Conservation (phyloP, 2,888 invertebrate species). For the Trichacis sp. region DNA sequence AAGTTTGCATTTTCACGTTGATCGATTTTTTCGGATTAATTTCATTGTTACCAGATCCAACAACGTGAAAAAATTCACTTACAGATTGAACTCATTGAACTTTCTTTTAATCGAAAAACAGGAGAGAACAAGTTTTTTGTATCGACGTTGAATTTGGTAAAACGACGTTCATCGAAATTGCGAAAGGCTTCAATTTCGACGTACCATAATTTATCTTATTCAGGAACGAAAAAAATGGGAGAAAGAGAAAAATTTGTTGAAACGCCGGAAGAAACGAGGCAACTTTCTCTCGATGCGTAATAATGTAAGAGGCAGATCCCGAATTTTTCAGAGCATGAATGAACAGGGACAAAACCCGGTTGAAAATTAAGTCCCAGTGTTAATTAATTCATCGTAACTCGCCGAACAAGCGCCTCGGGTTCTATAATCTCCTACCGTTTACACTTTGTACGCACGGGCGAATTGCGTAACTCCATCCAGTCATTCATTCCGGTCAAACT, state of each 20-base stretch:
- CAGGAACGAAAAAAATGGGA: background rate
- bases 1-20: too few species aligned
- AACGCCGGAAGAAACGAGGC: background rate
- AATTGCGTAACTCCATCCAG: background rate
- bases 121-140: too few species aligned
- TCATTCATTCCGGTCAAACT: background rate
- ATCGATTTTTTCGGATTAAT: too few species aligned
- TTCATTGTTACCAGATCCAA: too few species aligned
- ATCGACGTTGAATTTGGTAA: too few species aligned
- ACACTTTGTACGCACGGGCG: background rate
- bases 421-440: slow-evolving; percentile 2
- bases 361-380: slow-evolving; percentile 8
- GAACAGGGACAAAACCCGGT: background rate
- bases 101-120: too few species aligned
- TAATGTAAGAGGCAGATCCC: background rate
- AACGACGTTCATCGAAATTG: too few species aligned
- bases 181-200: too few species aligned
- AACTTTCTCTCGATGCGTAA: slow-evolving; percentile 9
- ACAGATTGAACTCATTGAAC: too few species aligned
- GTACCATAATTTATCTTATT: too few species aligned
- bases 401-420: slow-evolving; percentile 13
- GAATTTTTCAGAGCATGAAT: slow-evolving; percentile 1
- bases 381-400: slow-evolving; percentile 21
- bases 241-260: background rate
- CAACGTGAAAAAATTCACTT: too few species aligned